Evolutionary conservation across 2,113 vertebrate species (phyloP).

Genomic region (Amazona guildingii): DNA sequence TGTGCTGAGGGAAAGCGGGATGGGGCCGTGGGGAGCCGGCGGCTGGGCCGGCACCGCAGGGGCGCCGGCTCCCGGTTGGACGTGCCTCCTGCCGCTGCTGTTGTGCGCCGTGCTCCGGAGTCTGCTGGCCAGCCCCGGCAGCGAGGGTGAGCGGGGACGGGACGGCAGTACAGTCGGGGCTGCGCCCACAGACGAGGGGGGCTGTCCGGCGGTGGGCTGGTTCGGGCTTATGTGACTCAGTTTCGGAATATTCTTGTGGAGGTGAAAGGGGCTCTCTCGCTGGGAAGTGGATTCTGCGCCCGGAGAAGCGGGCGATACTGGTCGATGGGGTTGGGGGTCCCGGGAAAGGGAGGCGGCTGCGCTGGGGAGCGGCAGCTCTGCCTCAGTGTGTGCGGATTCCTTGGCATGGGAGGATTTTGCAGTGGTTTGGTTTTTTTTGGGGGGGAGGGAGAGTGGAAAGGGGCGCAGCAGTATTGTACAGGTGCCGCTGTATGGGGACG

Average conservation of each 20-base stretch:
- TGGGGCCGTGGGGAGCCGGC: background rate
- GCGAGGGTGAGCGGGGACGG: conserved; percentile 66
- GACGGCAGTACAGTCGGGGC: background rate
- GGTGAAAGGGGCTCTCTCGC: background rate
- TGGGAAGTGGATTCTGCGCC: background rate
- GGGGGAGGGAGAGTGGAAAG: background rate
- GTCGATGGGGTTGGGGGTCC: background rate
- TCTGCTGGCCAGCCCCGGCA: conserved; percentile 71
- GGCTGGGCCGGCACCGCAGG: background rate
- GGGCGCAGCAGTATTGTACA: background rate
- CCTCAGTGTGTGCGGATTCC: background rate
- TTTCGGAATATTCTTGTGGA: background rate
- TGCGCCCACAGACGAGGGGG: background rate
- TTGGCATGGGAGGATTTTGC: background rate
- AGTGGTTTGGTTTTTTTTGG: background rate
- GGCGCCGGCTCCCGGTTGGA: conserved; percentile 48
- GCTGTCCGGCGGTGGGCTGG: background rate
- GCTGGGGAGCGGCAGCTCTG: background rate
- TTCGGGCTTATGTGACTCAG: background rate
- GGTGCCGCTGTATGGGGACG: background rate
- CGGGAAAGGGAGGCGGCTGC: background rate
- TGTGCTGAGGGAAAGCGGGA: background rate
- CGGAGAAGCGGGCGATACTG: background rate
- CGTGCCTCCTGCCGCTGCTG: conserved; percentile 47
- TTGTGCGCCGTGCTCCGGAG: conserved; percentile 68